These are phyloP conservation scores for Caenorhabditis sp. DNA, from an alignment of 2,888 invertebrate species.

Conservation along the genomic window DNA sequence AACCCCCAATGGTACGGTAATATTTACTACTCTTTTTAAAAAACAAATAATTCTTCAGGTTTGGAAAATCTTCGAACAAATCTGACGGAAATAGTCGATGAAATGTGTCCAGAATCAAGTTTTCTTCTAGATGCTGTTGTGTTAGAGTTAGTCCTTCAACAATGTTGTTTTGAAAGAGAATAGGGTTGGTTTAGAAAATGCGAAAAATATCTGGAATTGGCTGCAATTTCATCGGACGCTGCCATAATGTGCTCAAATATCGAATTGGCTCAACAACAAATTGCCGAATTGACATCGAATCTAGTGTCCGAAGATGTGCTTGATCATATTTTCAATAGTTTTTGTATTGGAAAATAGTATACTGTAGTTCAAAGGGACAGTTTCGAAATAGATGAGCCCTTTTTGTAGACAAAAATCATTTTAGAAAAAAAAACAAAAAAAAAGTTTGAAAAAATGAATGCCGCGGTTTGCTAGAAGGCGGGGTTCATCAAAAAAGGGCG, in stretches of 20 bases:
- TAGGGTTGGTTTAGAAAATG: constrained; percentile 21
- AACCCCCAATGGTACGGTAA: neutral
- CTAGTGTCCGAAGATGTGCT: constrained; percentile 82
- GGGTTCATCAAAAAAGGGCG: no score
- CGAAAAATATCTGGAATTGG: constrained; percentile 17
- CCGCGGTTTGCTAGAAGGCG: no score
- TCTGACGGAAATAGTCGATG: constrained; percentile 17
- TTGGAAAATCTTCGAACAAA: constrained; percentile 5
- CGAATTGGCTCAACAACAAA: constrained; percentile 77
- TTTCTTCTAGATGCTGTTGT: constrained; percentile 37
- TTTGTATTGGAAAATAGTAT: constrained; percentile 87
- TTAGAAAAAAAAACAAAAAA: no score
- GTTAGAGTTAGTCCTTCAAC: constrained; percentile 7
- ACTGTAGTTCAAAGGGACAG: no score
- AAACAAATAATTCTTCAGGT: no score
- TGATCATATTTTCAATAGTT: constrained; percentile 83
- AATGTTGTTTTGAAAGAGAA: neutral
- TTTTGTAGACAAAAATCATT: no score
- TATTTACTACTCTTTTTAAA: no score
- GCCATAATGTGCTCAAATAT: constrained; percentile 76
- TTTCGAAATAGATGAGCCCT: no score
- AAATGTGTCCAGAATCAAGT: constrained; percentile 39
- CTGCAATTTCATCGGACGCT: constrained; percentile 41
- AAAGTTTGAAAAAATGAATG: no score
- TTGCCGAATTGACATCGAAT: constrained; percentile 82